Conservation (phyloP, 2,797 vertebrate genomes). For the Notoglanidium macrostoma region DNA sequence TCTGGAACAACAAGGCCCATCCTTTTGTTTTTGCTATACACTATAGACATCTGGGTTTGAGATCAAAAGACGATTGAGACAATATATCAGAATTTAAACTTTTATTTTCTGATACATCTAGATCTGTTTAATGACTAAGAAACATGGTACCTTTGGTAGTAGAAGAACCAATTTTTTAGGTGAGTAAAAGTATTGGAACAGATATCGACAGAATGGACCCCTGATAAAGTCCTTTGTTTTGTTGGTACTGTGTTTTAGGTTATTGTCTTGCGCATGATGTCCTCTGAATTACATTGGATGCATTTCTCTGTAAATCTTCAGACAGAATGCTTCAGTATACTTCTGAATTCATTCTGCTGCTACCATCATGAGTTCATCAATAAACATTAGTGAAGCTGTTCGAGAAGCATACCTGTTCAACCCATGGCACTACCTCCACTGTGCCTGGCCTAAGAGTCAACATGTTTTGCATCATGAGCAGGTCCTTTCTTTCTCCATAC, state of each 20-base stretch:
- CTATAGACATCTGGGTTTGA: background rate
- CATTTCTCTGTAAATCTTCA: background rate
- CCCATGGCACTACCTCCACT: background rate
- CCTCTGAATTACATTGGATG: background rate
- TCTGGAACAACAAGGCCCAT: background rate
- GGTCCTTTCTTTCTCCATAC: background rate
- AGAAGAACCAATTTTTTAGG: background rate
- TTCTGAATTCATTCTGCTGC: background rate
- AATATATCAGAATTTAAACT: background rate
- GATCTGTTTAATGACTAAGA: background rate
- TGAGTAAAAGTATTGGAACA: background rate
- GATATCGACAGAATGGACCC: background rate
- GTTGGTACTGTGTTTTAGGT: background rate
- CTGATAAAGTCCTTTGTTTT: background rate
- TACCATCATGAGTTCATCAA: background rate
- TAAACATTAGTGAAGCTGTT: background rate
- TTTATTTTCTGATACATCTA: background rate
- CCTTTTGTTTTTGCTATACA: background rate
- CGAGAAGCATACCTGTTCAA: background rate
- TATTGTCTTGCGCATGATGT: too few species aligned
- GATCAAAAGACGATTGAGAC: background rate
- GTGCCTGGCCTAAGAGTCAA: background rate
- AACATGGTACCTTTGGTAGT: background rate
- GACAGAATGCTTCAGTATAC: background rate
- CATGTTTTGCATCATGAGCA: background rate